These are phyloP conservation scores for Malaclemys terrapin DNA, from an alignment of 2,113 vertebrate species.

Conservation along the genomic window DNA sequence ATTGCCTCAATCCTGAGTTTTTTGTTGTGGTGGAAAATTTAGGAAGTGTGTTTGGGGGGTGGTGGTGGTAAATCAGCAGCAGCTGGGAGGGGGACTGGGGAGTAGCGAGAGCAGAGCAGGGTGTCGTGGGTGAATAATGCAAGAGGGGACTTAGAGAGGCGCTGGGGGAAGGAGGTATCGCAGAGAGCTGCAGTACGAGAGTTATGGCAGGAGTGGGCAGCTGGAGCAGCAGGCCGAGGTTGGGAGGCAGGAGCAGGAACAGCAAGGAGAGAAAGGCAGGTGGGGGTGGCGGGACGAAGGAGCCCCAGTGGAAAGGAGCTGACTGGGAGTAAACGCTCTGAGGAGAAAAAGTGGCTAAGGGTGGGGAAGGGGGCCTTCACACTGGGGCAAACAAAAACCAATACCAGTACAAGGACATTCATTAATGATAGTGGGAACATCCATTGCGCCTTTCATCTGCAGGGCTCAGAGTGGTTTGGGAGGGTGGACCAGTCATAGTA, in stretches of 20 bases:
- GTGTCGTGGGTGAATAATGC: background rate
- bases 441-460: background rate
- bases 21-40: slow-evolving; percentile 50
- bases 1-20: slow-evolving; percentile 52
- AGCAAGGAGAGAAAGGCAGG: background rate
- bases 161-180: background rate
- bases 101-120: background rate
- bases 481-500: background rate
- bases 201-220: background rate
- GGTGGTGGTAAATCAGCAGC: background rate
- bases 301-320: background rate
- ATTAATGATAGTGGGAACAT: background rate
- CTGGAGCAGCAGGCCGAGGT: background rate
- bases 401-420: background rate
- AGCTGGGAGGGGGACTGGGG: background rate
- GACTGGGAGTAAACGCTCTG: background rate
- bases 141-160: background rate
- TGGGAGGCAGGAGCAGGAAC: background rate
- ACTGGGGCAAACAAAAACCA: slow-evolving; percentile 22
- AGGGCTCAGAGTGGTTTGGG: background rate
- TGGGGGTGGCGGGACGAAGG: background rate
- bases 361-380: background rate
- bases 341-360: background rate
- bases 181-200: background rate
- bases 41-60: fast-evolving